Evolutionary conservation across 2,797 vertebrate species (phyloP).

Genomic region (Xenops minutus): DNA sequence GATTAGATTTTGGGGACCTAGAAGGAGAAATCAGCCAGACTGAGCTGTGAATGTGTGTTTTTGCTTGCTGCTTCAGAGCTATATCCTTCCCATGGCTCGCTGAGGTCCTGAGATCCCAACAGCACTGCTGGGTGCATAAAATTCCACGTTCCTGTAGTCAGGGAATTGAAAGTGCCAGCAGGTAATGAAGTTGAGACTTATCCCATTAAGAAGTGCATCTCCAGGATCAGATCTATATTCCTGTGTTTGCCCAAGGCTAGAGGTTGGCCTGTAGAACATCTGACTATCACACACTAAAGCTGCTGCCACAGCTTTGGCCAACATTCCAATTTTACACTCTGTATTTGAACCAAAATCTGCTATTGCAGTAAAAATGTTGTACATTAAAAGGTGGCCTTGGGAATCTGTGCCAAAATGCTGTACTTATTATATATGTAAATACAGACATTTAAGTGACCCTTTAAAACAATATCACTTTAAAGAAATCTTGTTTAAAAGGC

Average conservation of each 20-base stretch:
- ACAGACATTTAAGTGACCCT: background rate
- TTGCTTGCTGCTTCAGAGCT: background rate
- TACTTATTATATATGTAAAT: background rate
- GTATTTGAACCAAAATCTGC: background rate
- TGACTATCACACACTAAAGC: background rate
- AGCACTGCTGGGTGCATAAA: background rate
- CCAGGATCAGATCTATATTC: background rate
- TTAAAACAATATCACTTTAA: background rate
- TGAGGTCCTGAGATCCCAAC: too few relatives aligned
- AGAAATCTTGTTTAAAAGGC: background rate
- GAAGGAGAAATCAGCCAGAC: background rate
- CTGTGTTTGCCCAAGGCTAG: background rate
- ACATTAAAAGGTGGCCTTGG: background rate
- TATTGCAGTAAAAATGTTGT: background rate
- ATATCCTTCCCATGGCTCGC: accelerated
- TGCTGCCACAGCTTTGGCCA: background rate
- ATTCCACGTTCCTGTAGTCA: accelerated
- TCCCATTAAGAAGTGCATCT: background rate
- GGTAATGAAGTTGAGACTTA: background rate
- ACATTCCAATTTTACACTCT: background rate
- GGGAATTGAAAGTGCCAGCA: background rate
- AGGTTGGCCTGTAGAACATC: background rate
- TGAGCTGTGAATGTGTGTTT: background rate
- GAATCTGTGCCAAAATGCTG: background rate
- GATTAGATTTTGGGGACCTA: background rate